These are phyloP conservation scores for Chloroclysta siterata DNA, from an alignment of 2,888 invertebrate species.

Conservation along the genomic window DNA sequence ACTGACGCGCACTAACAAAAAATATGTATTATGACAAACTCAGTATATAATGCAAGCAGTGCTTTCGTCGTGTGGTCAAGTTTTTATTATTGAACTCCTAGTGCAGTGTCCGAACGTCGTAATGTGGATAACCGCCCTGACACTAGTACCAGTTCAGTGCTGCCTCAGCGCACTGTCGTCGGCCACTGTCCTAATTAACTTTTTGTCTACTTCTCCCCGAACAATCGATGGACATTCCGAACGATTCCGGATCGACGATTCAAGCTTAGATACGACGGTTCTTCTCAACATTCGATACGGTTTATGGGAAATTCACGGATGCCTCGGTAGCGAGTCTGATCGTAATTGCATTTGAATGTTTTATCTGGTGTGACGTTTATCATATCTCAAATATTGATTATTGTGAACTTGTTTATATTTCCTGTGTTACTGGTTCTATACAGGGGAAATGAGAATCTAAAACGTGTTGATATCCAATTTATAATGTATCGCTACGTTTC, in stretches of 20 bases:
- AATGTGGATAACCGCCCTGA: conserved; percentile 33
- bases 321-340: conserved; percentile 26
- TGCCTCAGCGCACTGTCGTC: conserved; percentile 55
- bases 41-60: background rate
- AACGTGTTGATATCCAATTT: conserved; percentile 39
- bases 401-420: conserved; percentile 21
- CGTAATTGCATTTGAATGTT: conserved; percentile 38
- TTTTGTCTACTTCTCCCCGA: conserved; percentile 67
- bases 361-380: conserved; percentile 35
- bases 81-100: conserved; percentile 9
- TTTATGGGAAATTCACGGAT: conserved; percentile 45
- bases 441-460: conserved; percentile 28
- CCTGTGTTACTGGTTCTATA: conserved; percentile 32
- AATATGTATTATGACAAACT: background rate
- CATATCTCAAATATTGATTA: conserved; percentile 36
- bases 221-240: conserved; percentile 69
- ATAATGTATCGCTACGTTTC: conserved; percentile 32
- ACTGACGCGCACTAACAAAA: background rate
- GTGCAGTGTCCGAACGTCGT: conserved; percentile 20
- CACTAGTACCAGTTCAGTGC: conserved; percentile 18
- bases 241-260: conserved; percentile 53
- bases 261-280: conserved; percentile 49
- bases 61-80: conserved; percentile 9
- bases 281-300: conserved; percentile 43
- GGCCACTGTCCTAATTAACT: conserved; percentile 76